phyloP scores from a whole-genome alignment of 2,888 invertebrate genomes.

The Agrotis puta region DNA sequence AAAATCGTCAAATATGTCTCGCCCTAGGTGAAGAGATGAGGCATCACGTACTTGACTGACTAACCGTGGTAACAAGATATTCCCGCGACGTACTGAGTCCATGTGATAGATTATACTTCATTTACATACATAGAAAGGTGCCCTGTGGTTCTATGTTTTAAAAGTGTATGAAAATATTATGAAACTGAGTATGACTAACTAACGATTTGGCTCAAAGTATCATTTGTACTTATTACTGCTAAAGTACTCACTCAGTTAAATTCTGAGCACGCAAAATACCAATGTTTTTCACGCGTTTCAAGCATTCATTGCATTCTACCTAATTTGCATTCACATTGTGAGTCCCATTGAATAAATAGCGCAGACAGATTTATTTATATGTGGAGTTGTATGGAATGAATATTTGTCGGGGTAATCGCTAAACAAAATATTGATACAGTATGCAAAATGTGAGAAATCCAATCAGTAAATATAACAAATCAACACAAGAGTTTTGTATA shows the following conservation, averaged over 20 bases:
- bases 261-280: constrained; percentile 14
- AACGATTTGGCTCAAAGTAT: too few species aligned
- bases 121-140: too few species aligned
- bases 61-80: too few species aligned
- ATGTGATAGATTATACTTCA: too few species aligned
- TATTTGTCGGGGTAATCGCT: constrained; percentile 8
- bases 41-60: too few species aligned
- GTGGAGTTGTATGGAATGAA: neutral
- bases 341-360: constrained; percentile 31
- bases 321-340: constrained; percentile 46
- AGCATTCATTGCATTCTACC: constrained; percentile 31
- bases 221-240: too few species aligned
- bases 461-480: neutral
- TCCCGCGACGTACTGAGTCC: too few species aligned
- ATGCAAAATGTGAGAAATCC: constrained; percentile 5
- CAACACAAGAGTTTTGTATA: neutral
- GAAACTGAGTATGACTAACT: too few species aligned
- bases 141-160: too few species aligned
- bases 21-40: too few species aligned
- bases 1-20: too few species aligned
- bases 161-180: too few species aligned
- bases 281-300: constrained; percentile 26
- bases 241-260: neutral
- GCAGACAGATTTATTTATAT: constrained; percentile 28
- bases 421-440: constrained; percentile 14